Evolutionary conservation across 2,888 invertebrate genomes (phyloP).

Genomic region (Agrilus cyanescens): DNA sequence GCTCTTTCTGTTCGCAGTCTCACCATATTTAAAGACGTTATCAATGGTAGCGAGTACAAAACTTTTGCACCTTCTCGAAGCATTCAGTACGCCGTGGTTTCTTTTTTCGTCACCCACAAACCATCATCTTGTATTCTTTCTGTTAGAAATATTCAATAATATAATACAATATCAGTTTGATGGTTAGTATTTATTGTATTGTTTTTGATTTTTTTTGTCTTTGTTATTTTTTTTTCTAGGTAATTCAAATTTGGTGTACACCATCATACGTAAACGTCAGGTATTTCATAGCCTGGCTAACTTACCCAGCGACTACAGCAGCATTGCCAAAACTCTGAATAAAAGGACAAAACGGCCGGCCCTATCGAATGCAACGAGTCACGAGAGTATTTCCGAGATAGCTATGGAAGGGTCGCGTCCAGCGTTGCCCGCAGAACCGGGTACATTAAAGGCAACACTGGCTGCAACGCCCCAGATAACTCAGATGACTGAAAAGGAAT

Average conservation of each 20-base stretch:
- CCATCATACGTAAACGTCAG: conserved; percentile 95
- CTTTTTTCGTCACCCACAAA: conserved; percentile 91
- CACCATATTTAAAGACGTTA: conserved; percentile 95
- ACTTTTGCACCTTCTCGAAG: conserved; percentile 89
- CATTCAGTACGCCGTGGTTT: conserved; percentile 99
- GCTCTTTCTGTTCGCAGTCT: conserved; percentile 56
- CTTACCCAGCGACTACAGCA: conserved; percentile 82
- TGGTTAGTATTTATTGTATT: conserved; percentile 43
- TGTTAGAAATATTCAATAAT: conserved; percentile 98
- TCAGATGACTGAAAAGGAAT: conserved; percentile 90
- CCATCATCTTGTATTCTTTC: conserved; percentile 96
- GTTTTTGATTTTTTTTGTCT: conserved; percentile 28
- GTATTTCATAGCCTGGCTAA: conserved; percentile 98
- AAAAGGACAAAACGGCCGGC: conserved; percentile 40
- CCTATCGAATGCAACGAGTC: conserved; percentile 26
- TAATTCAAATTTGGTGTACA: conserved; percentile 98
- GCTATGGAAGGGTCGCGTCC: conserved; percentile 75
- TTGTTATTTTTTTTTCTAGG: conserved; percentile 39
- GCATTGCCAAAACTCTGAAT: conserved; percentile 69
- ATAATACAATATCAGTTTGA: conserved; percentile 99
- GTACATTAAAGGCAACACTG: conserved; percentile 80
- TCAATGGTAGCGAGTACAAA: conserved; percentile 99
- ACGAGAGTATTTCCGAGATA: conserved; percentile 51
- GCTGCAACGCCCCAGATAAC: conserved; percentile 85
- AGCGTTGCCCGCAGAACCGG: conserved; percentile 80